Percentiles rank a stretch among this genome's conserved stretches.
Conservation (phyloP, 1,140 invertebrate species). For the Himalopsyche phryganea region DNA sequence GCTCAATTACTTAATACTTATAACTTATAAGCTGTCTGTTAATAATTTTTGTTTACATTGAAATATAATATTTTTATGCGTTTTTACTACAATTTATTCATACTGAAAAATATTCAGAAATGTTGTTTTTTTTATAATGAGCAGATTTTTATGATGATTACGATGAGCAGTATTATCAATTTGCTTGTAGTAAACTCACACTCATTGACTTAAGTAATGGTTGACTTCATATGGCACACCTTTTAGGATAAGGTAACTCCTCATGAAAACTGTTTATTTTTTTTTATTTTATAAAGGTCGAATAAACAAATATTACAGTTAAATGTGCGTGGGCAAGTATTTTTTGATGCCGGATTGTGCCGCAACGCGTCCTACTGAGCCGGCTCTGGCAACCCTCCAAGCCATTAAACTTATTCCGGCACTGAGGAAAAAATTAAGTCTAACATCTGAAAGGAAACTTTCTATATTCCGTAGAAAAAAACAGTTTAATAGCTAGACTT, state of each 20-base stretch:
- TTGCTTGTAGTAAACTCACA: no score
- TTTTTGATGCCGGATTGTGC: not conserved
- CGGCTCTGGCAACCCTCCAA: conserved; percentile 20
- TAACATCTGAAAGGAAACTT: conserved; percentile 15
- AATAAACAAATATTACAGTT: conserved; percentile 22
- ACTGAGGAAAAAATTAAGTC: conserved; percentile 22
- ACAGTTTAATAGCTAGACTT: not conserved
- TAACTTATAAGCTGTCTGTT: no score
- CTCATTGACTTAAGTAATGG: no score
- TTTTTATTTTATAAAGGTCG: conserved; percentile 20
- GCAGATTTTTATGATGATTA: no score
- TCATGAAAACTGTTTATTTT: conserved; percentile 4
- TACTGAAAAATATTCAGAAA: no score
- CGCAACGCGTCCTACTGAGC: not conserved
- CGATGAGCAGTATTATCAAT: no score
- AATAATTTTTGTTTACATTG: no score
- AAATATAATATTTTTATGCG: no score
- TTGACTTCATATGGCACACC: no score
- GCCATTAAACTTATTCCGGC: conserved; percentile 33
- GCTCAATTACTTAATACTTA: no score
- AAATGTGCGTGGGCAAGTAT: conserved; percentile 13
- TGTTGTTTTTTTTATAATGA: no score
- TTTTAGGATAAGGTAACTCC: not conserved
- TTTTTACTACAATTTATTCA: no score
- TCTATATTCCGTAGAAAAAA: conserved; percentile 17